phyloP scores from a whole-genome alignment of 1,140 invertebrate species.

The Drosophila rufa region DNA sequence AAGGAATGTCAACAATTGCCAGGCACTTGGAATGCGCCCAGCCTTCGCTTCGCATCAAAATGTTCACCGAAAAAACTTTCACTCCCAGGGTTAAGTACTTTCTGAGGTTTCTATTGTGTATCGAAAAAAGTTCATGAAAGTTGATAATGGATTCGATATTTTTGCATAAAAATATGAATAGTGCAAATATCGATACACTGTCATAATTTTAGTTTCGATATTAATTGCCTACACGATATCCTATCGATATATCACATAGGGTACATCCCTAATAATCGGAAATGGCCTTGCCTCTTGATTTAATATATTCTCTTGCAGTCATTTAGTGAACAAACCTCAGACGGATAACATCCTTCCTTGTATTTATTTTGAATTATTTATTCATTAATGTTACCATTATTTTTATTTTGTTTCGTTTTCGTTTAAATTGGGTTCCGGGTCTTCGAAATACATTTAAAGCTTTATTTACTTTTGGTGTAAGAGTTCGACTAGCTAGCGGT shows the following conservation, averaged over 20 bases:
- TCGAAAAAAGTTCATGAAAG: background rate
- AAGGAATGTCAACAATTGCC: slow-evolving; percentile 78
- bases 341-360: no score
- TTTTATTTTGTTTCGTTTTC: no score
- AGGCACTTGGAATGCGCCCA: slow-evolving; percentile 52
- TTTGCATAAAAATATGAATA: background rate
- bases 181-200: background rate
- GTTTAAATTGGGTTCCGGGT: no score
- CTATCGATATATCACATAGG: background rate
- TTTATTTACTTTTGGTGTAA: no score
- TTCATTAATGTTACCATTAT: no score
- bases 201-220: background rate
- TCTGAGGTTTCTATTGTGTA: slow-evolving; percentile 42
- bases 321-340: no score
- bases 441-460: no score
- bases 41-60: slow-evolving; percentile 22
- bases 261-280: no score
- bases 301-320: no score
- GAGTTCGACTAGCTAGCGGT: no score
- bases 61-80: slow-evolving; percentile 15
- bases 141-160: background rate
- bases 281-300: no score
- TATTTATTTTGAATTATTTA: no score
- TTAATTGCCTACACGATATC: background rate
- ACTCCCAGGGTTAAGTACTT: slow-evolving; percentile 32